Conservation (phyloP, 2,113 vertebrate genomes). For the Triplophysa tibetana region DNA sequence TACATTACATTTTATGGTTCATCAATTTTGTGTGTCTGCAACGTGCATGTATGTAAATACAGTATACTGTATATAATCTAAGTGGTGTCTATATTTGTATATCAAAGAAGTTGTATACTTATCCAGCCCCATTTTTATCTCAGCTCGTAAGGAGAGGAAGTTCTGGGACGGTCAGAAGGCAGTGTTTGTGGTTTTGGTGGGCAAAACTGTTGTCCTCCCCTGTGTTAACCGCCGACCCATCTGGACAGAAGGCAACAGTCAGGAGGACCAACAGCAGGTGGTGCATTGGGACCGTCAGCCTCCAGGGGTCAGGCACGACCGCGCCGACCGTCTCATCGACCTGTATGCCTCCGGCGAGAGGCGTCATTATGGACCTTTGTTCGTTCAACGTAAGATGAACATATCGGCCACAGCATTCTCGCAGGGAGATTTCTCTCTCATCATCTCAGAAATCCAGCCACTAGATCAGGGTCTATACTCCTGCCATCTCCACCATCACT, state of each 20-base stretch:
- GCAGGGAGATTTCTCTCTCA: slow-evolving; percentile 87
- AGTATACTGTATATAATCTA: too few species aligned
- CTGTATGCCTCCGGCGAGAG: slow-evolving; percentile 91
- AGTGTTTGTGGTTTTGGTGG: slow-evolving; percentile 76
- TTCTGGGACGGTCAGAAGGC: slow-evolving; percentile 93
- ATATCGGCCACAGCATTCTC: slow-evolving; percentile 81
- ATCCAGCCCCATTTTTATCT: not conserved
- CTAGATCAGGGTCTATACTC: slow-evolving; percentile 87
- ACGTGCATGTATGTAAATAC: too few species aligned
- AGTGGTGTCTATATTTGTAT: too few species aligned
- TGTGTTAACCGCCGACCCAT: slow-evolving; percentile 83
- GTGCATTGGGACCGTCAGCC: slow-evolving; percentile 93
- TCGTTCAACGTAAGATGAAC: slow-evolving; percentile 85
- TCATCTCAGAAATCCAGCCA: slow-evolving; percentile 74
- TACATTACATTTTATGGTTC: not conserved
- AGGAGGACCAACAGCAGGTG: slow-evolving; percentile 91
- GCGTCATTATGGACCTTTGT: slow-evolving; percentile 84
- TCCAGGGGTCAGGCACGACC: slow-evolving; percentile 84
- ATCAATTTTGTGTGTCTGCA: too few species aligned
- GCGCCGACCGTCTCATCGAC: slow-evolving; percentile 88
- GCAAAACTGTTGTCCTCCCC: slow-evolving; percentile 78
- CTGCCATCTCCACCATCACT: slow-evolving; percentile 95
- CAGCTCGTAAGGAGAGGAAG: slow-evolving; percentile 72
- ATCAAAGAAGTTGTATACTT: not conserved
- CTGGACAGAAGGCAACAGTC: slow-evolving; percentile 85